Evolutionary conservation across 1,140 invertebrate genomes (phyloP).

Genomic region (Listronotus bonariensis): DNA sequence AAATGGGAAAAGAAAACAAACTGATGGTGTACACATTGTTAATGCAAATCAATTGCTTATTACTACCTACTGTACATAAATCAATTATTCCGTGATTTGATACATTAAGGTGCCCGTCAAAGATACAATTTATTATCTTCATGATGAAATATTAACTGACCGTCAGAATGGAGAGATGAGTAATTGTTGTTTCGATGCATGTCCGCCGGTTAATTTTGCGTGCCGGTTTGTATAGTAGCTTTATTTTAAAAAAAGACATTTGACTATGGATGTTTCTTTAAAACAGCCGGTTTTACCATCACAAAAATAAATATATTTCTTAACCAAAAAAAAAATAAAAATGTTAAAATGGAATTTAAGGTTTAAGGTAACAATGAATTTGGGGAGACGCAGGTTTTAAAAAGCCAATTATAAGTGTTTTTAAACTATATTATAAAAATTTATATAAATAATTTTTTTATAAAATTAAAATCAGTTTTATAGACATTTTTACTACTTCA

Average conservation of each 20-base stretch:
- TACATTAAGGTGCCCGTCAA: constrained; percentile 51
- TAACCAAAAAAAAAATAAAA: no score
- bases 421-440: no score
- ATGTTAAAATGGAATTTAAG: no score
- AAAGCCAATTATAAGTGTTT: no score
- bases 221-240: not conserved
- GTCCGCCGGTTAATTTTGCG: constrained; percentile 1
- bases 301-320: no score
- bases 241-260: not conserved
- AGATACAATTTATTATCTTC: constrained; percentile 43
- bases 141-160: constrained; percentile 51
- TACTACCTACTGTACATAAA: constrained; percentile 49
- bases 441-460: no score
- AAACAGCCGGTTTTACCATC: no score
- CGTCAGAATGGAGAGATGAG: constrained; percentile 33
- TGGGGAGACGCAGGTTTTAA: no score
- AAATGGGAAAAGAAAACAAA: constrained; percentile 6
- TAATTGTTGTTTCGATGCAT: constrained; percentile 32
- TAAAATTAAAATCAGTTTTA: no score
- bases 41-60: constrained; percentile 53
- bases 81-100: constrained; percentile 52
- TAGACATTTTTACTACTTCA: no score
- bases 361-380: no score
- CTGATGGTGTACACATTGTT: constrained; percentile 51
- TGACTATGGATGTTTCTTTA: no score